Conservation (phyloP, 2,797 vertebrate species). For the Hippocampus kuda region DNA sequence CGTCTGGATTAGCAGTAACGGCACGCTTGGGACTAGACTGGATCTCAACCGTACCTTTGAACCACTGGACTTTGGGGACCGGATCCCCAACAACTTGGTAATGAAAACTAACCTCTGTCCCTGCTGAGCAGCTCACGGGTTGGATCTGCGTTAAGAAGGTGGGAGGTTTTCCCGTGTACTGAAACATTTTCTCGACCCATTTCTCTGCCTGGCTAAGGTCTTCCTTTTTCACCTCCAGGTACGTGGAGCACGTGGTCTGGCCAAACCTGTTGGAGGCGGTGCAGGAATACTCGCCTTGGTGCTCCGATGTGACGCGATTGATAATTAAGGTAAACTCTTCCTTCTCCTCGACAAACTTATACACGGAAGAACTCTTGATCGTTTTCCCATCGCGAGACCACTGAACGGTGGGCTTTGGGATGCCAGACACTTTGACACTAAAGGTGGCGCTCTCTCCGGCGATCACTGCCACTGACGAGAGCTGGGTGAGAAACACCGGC, state of each 20-base stretch:
- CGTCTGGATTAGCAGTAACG: constrained; percentile 66
- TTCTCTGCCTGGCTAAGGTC: constrained; percentile 59
- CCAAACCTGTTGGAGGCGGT: constrained; percentile 76
- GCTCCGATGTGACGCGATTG: constrained; percentile 63
- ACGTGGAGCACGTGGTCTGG: constrained; percentile 70
- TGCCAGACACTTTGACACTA: constrained; percentile 73
- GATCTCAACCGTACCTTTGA: constrained; percentile 69
- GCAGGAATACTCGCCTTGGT: constrained; percentile 82
- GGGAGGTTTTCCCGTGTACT: constrained; percentile 66
- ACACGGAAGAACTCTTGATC: constrained; percentile 65
- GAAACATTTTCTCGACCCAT: constrained; percentile 71
- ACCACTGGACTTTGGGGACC: constrained; percentile 72
- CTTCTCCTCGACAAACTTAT: constrained; percentile 73
- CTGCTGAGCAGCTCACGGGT: constrained; percentile 61
- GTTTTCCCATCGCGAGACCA: constrained; percentile 77
- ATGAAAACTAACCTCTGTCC: constrained; percentile 68
- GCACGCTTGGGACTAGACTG: constrained; percentile 56
- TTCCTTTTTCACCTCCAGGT: constrained; percentile 68
- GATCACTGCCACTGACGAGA: constrained; percentile 64
- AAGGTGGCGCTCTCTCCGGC: constrained; percentile 74
- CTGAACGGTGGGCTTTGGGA: constrained; percentile 77
- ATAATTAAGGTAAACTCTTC: constrained; percentile 79
- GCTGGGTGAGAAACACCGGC: constrained; percentile 76
- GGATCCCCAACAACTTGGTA: constrained; percentile 71
- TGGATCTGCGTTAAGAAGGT: constrained; percentile 66